phyloP scores from a whole-genome alignment of 2,113 vertebrate genomes.

The Toxostoma redivivum region DNA sequence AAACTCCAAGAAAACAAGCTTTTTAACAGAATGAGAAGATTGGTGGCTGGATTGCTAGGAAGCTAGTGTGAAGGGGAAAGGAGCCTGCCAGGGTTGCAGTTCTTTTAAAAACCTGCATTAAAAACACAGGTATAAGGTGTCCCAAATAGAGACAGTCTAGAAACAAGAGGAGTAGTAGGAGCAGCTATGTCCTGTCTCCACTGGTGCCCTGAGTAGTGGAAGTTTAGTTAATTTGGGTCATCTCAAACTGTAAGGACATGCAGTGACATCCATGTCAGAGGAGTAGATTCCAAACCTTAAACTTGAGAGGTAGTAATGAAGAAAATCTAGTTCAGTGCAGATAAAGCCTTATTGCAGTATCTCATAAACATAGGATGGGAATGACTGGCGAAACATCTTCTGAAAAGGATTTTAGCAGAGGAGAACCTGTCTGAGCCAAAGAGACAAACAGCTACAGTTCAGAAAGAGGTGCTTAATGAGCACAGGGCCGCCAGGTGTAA shows the following conservation, averaged over 20 bases:
- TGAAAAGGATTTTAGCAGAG: neutral
- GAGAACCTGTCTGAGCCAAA: neutral
- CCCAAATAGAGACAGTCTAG: neutral
- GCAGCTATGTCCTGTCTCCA: neutral
- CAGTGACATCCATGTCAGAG: rapidly evolving
- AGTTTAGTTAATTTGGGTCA: neutral
- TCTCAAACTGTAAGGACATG: neutral
- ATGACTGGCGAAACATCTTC: neutral
- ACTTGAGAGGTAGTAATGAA: neutral
- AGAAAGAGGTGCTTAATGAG: neutral
- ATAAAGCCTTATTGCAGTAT: neutral
- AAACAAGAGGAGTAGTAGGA: neutral
- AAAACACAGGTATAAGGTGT: neutral
- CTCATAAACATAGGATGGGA: neutral
- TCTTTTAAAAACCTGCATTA: neutral
- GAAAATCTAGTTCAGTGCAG: neutral
- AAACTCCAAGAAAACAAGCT: neutral
- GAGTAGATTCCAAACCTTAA: neutral
- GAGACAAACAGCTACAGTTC: neutral
- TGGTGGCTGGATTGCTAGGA: neutral
- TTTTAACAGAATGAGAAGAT: neutral
- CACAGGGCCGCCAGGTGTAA: neutral
- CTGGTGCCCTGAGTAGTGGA: neutral
- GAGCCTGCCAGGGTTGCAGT: neutral
- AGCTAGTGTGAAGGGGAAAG: neutral